Percentiles rank a stretch among this genome's conserved stretches.
phyloP scores from a whole-genome alignment of 2,888 invertebrate genomes.

The Napeogenes inachia region DNA sequence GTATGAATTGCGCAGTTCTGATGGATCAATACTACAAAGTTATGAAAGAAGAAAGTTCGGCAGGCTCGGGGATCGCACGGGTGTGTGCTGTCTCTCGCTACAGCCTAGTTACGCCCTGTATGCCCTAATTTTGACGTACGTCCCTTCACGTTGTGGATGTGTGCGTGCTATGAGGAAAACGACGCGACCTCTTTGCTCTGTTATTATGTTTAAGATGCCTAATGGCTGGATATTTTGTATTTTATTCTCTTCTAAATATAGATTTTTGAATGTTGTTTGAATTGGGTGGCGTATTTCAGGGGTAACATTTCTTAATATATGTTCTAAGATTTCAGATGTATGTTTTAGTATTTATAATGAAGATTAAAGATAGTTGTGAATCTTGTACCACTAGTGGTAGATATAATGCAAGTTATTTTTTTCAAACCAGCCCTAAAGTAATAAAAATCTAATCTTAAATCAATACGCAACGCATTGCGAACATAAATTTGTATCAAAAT shows the following conservation, averaged over 20 bases:
- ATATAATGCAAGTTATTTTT: too few relatives aligned
- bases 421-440: too few relatives aligned
- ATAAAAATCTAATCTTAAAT: not conserved
- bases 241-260: not conserved
- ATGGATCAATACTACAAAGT: conserved; percentile 75
- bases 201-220: conserved; percentile 23
- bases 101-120: conserved; percentile 75
- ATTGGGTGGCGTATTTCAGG: too few relatives aligned
- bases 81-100: conserved; percentile 57
- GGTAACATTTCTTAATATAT: too few relatives aligned
- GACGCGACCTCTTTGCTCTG: conserved; percentile 28
- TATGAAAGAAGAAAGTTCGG: conserved; percentile 77
- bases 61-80: conserved; percentile 69
- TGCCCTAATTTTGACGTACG: conserved; percentile 74
- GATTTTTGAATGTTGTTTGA: too few relatives aligned
- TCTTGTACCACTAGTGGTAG: too few relatives aligned
- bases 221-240: conserved; percentile 18
- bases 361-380: too few relatives aligned
- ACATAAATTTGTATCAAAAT: conserved; percentile 22
- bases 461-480: not conserved
- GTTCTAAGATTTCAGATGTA: too few relatives aligned
- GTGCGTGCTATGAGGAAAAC: conserved; percentile 49
- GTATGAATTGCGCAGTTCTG: conserved; percentile 72
- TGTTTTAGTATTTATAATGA: too few relatives aligned
- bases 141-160: conserved; percentile 47